Base-by-base conservation (phyloP, 2,113 vertebrate genomes). In the Synchiropus splendidus region DNA sequence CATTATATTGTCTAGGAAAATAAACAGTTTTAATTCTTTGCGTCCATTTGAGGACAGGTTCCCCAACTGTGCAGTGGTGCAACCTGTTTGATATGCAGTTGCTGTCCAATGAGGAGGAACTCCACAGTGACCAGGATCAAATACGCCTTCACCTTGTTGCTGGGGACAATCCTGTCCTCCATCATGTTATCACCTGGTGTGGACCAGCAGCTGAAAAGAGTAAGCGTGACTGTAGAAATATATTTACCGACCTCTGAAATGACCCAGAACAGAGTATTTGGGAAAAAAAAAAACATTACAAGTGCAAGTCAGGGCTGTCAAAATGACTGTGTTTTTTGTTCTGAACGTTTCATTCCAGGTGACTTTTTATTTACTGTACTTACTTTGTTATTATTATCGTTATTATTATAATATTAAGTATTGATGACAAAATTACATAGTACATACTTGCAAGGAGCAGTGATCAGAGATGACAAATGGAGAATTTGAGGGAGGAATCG, bases 81-180 rank as follows among this genome's bases (percentile, higher is more conserved):
- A 1, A 83, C 89, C 0, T 98, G 92, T 48, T 49, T 97, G 13
- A 56, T 89, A 39, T 97, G 91, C 57, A 62, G 77, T 14, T 96
- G 90, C 66, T 97, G 91, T 38, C 88, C 88, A 1, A 83, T 57
- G 70, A 83, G 64, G 75, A 88, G 83, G 72, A 97, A 91, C 51
- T 97, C 93, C 33, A 90, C 83, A 0, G 70, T 93, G 68, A 97
- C 92, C 0, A 89, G 94, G 2, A 58, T 98, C 31, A 77, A 91
- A 62, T 98, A 97, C 18, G 88, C 92, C 58, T 83, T 61, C 48
- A 83, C 95, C 41, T 71, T 97, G 50, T 32, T 98, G 39, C 77
- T 98, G 14, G 88, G 89, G 5, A 90, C 93, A 6, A 2, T 78
- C 1, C 54, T 92, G 0, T 87, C 87, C 51, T 88, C 82, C 48